Conservation (phyloP, 2,113 vertebrate species). For the Fukomys damarensis region DNA sequence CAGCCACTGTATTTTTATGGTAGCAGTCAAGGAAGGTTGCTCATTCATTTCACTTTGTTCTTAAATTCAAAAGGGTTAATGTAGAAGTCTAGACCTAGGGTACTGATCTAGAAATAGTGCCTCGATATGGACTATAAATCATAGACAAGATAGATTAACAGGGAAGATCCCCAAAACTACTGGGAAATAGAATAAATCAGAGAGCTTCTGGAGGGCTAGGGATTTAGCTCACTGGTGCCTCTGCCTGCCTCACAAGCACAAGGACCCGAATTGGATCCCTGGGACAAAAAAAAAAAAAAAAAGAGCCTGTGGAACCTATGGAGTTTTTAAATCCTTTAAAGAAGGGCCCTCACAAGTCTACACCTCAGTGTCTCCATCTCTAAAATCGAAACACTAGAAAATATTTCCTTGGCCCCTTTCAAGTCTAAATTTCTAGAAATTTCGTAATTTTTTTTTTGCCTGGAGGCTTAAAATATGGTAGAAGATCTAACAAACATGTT, state of each 20-base stretch:
- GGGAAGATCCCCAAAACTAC: not conserved
- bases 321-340: not conserved
- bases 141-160: not conserved
- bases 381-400: constrained; percentile 27
- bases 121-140: not conserved
- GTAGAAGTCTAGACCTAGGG: not conserved
- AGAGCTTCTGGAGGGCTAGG: not conserved
- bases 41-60: constrained; percentile 15
- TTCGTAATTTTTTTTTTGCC: not conserved
- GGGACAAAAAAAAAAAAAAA: too few relatives aligned
- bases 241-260: too few relatives aligned
- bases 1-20: not conserved
- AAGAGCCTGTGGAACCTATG: not conserved
- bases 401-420: not conserved
- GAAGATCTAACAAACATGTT: not conserved
- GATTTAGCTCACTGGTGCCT: too few relatives aligned
- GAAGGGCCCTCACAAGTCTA: not conserved
- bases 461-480: not conserved
- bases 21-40: not conserved
- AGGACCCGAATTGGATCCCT: too few relatives aligned
- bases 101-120: not conserved
- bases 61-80: not conserved
- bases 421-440: not conserved
- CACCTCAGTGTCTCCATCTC: not conserved
- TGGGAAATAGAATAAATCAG: not conserved